Percentiles rank a stretch among this genome's conserved stretches.
phyloP scores from a whole-genome alignment of 1,140 invertebrate species.

The Amyelois transitella region DNA sequence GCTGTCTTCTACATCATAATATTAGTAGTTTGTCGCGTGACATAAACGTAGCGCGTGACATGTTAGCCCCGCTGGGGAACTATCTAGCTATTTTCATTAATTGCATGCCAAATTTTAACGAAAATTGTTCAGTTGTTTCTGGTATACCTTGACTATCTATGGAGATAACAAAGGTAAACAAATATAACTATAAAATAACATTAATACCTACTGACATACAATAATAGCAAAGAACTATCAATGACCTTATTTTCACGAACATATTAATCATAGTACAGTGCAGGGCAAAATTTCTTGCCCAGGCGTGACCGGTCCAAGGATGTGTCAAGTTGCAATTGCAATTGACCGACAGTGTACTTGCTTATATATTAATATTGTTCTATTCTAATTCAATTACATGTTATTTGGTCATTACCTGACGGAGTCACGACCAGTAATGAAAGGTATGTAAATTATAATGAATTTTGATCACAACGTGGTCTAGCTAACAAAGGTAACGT shows the following conservation, averaged over 20 bases:
- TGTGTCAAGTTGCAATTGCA: slow-evolving; percentile 37
- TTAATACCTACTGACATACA: background rate
- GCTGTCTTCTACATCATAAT: too few relatives aligned
- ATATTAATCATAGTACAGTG: background rate
- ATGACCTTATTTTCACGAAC: background rate
- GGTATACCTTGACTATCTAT: too few relatives aligned
- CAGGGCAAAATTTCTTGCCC: slow-evolving; percentile 11
- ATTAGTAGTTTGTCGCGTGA: too few relatives aligned
- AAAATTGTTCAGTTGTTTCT: too few relatives aligned
- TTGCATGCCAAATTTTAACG: too few relatives aligned
- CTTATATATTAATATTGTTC: slow-evolving; percentile 40
- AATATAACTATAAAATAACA: background rate
- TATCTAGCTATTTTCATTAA: too few relatives aligned
- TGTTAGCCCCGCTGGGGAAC: too few relatives aligned
- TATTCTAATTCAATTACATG: slow-evolving; percentile 57
- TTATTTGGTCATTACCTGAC: slow-evolving; percentile 53
- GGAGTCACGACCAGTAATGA: slow-evolving; percentile 46
- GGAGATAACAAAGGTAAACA: too few relatives aligned
- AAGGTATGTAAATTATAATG: slow-evolving; percentile 39
- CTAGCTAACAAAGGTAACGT: background rate
- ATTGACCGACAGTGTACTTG: background rate
- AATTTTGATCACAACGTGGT: slow-evolving; percentile 19
- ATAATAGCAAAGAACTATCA: background rate
- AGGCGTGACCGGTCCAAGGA: slow-evolving; percentile 49
- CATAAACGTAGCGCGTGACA: too few relatives aligned